These are phyloP conservation scores for Volucella inflata DNA, from an alignment of 2,888 invertebrate species.

Conservation along the genomic window DNA sequence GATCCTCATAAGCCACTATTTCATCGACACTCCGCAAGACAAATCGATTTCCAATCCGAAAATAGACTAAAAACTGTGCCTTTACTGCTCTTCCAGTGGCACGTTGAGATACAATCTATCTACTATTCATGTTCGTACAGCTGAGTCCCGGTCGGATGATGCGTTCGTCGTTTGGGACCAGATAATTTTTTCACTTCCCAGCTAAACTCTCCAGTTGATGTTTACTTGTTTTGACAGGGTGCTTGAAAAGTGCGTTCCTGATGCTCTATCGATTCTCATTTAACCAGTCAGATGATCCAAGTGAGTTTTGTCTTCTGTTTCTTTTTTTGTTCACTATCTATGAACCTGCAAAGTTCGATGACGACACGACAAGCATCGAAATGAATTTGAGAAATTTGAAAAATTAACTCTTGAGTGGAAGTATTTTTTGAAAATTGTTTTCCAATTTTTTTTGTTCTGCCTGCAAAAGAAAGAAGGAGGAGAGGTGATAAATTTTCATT, in stretches of 20 bases:
- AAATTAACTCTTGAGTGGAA: conserved; percentile 50
- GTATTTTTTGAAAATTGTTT: conserved; percentile 33
- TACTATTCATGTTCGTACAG: neutral
- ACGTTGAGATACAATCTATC: conserved; percentile 16
- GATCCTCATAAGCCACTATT: conserved; percentile 72
- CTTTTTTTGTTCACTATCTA: conserved; percentile 56
- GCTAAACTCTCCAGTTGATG: conserved; percentile 73
- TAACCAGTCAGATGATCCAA: conserved; percentile 64
- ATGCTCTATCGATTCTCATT: conserved; percentile 67
- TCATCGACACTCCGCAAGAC: conserved; percentile 74
- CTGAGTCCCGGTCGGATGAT: neutral
- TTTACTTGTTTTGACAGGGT: conserved; percentile 83
- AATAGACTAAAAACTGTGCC: conserved; percentile 52
- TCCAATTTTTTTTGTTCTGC: conserved; percentile 8
- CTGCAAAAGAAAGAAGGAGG: neutral
- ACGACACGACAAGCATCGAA: conserved; percentile 17
- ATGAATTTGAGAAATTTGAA: conserved; percentile 50
- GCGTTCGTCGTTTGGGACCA: conserved; percentile 21
- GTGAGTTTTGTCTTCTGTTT: conserved; percentile 64
- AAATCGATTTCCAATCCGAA: conserved; percentile 70
- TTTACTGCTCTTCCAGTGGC: conserved; percentile 1
- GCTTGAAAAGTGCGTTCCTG: conserved; percentile 71
- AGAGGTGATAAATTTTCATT: conserved; percentile 27
- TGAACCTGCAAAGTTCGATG: neutral
- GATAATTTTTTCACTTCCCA: conserved; percentile 12